A percentile compares a stretch with the other conserved stretches of the same genome.
Conservation (phyloP, 2,113 vertebrate genomes). For the Phainopepla nitens region DNA sequence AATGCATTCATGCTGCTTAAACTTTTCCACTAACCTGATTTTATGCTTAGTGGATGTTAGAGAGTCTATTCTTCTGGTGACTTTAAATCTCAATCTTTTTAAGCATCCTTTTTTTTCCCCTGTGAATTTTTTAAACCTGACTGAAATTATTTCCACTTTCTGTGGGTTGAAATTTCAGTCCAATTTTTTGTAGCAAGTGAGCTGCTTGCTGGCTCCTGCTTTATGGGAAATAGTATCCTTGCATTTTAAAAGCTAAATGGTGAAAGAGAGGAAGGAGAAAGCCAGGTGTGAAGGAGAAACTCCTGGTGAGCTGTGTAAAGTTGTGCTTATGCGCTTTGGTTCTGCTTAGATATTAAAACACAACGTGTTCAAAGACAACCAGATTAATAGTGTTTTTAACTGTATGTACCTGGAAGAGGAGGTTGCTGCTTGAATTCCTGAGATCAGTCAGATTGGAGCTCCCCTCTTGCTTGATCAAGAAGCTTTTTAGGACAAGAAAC, state of each 20-base stretch:
- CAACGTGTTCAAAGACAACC: neutral
- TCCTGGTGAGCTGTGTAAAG: neutral
- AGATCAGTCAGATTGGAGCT: neutral
- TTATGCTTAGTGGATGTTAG: neutral
- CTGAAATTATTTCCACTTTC: neutral
- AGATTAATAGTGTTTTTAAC: neutral
- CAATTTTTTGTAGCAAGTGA: neutral
- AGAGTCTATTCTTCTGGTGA: neutral
- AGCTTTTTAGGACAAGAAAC: neutral
- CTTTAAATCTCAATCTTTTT: neutral
- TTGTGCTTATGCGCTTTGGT: neutral
- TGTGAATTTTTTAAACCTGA: neutral
- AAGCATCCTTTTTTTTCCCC: neutral
- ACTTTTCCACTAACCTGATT: constrained; percentile 41
- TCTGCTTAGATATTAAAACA: neutral
- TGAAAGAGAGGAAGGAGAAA: neutral
- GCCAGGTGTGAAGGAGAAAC: no score
- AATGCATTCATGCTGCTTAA: constrained; percentile 1
- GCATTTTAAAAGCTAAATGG: neutral
- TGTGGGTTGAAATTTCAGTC: neutral
- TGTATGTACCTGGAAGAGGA: neutral
- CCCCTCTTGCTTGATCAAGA: neutral
- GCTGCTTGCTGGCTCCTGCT: neutral
- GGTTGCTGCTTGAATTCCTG: neutral
- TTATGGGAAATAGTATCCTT: neutral